phyloP scores from a whole-genome alignment of 2,113 vertebrate species.

The Zootoca vivipara region DNA sequence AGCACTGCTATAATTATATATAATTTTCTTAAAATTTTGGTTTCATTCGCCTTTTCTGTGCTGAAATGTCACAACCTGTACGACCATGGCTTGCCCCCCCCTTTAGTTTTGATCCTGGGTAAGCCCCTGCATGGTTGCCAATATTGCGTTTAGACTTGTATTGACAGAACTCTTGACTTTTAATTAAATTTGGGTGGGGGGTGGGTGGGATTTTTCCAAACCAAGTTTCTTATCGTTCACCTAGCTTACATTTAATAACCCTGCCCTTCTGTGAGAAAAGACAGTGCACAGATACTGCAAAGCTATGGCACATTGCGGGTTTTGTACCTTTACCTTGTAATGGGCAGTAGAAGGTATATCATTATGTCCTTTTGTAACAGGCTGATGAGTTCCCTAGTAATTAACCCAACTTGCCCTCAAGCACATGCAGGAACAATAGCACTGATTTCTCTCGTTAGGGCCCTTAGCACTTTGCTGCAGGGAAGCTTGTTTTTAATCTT shows the following conservation, averaged over 20 bases:
- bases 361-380: slow-evolving; percentile 17
- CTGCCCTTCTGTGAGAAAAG: not conserved
- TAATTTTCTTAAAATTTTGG: too few species aligned
- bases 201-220: not conserved
- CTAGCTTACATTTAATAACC: slow-evolving; percentile 1
- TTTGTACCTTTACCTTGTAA: slow-evolving; percentile 1
- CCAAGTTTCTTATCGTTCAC: not conserved
- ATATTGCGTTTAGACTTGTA: not conserved
- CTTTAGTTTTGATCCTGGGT: too few species aligned
- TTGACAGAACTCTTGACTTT: not conserved
- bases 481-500: not conserved
- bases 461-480: not conserved
- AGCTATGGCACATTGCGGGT: not conserved
- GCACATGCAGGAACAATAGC: not conserved
- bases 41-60: too few species aligned
- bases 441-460: not conserved
- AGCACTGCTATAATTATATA: too few species aligned
- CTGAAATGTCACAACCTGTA: too few species aligned
- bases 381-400: slow-evolving; percentile 10
- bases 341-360: not conserved
- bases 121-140: not conserved
- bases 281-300: not conserved
- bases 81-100: too few species aligned
- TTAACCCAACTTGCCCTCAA: slow-evolving; percentile 4
- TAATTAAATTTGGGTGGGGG: not conserved